Evolutionary conservation across 2,888 invertebrate genomes (phyloP).

Genomic region (Disparrhopalites patrizii): DNA sequence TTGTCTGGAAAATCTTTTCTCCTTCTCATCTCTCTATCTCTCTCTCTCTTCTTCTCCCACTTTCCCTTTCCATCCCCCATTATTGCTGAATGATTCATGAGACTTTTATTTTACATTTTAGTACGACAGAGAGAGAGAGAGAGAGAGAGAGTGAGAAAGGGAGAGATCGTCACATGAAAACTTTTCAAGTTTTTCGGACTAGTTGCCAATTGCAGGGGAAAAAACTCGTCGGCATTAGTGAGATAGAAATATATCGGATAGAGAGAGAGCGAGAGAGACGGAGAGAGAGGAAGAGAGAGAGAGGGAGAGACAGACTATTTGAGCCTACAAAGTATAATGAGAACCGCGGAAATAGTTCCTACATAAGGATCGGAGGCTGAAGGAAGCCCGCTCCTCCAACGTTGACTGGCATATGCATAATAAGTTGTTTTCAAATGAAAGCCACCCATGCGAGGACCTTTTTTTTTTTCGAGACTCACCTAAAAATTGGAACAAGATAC

Average conservation of each 20-base stretch:
- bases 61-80: conserved; percentile 2
- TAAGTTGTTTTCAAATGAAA: background rate
- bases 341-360: too few relatives aligned
- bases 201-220: conserved; percentile 1
- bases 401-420: too few relatives aligned
- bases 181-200: background rate
- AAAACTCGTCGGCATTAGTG: background rate
- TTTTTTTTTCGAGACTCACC: conserved; percentile 8
- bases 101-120: conserved; percentile 14
- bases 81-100: conserved; percentile 17
- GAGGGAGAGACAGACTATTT: too few relatives aligned
- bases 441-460: conserved; percentile 16
- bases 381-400: too few relatives aligned
- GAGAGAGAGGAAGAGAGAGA: background rate
- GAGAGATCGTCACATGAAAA: background rate
- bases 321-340: too few relatives aligned
- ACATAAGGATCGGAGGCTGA: background rate
- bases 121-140: too few relatives aligned
- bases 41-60: too few relatives aligned
- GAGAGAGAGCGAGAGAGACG: background rate
- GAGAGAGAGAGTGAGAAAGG: too few relatives aligned
- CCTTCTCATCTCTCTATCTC: too few relatives aligned
- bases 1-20: conserved; percentile 6
- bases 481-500: conserved; percentile 23
- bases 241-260: too few relatives aligned